phyloP scores from a whole-genome alignment of 2,888 invertebrate genomes.

The Hyppa rectilinea region DNA sequence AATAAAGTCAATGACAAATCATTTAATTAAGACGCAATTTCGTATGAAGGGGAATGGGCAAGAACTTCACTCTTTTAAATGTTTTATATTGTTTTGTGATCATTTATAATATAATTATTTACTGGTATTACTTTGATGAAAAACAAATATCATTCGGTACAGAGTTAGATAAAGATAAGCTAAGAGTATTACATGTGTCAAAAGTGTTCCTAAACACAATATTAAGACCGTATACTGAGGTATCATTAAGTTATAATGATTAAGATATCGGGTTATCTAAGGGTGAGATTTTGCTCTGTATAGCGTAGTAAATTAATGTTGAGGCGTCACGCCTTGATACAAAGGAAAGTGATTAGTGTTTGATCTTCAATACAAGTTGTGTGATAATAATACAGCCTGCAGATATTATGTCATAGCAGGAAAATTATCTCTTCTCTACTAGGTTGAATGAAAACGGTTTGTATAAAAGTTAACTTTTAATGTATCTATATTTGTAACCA shows the following conservation, averaged over 20 bases:
- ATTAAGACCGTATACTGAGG: background rate
- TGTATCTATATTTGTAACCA: too few relatives aligned
- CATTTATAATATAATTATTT: too few relatives aligned
- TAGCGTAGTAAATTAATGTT: background rate
- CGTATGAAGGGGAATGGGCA: too few relatives aligned
- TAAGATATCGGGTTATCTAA: conserved; percentile 16
- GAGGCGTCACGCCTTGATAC: background rate
- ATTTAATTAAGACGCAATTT: too few relatives aligned
- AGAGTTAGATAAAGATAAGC: too few relatives aligned
- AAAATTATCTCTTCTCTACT: background rate
- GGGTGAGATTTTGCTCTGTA: conserved; percentile 3
- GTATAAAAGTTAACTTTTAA: background rate
- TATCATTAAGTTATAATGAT: conserved; percentile 10
- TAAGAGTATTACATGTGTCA: too few relatives aligned
- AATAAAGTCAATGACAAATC: too few relatives aligned
- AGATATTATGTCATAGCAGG: background rate
- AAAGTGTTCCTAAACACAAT: background rate
- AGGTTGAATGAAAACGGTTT: background rate
- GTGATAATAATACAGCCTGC: conserved; percentile 1
- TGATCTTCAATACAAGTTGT: background rate
- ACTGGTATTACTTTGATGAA: too few relatives aligned
- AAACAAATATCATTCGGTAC: too few relatives aligned
- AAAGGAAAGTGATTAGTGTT: conserved; percentile 19
- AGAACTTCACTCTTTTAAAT: too few relatives aligned
- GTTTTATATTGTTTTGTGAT: too few relatives aligned